Base-by-base conservation (phyloP, 2,797 vertebrate genomes). In the Podarcis lilfordi region DNA sequence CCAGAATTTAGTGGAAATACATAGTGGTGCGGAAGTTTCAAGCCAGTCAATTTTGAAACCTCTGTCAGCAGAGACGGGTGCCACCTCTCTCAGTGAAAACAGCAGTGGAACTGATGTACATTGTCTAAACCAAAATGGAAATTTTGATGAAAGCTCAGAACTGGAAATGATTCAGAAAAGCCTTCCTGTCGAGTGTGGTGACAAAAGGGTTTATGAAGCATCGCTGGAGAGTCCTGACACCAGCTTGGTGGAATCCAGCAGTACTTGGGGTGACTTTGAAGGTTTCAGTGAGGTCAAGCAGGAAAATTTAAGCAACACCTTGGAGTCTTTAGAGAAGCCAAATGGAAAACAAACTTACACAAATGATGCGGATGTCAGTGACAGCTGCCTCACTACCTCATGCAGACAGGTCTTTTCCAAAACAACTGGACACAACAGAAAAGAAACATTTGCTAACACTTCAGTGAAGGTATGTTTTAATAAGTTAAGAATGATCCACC, bases 261-360 rank as follows among this genome's bases (percentile, higher is more conserved):
- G 90, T 11, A 92, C 93, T n/a, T 97, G 97, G 97, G 96, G 97
- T 25, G 96, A 96, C 40, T 97, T 97, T 83, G 93, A 97, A 91
- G 91, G 94, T 79, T 97, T 97, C 80, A 61, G 2, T 27, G 97
- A 94, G n/a, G 92, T 89, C 40, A 40, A 87, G 71, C 27, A 86
- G 0, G 92, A 94, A 43, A 86, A 5, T 2, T 89, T 93, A 61
- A 69, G 6, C 59, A 82, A 82, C 21, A 15, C 72, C 10, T 32
- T 0, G 32, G 95, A 94, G 2, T n/a, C 80, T 86, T 76, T 19
- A 27, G 85, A 85, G 89, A 85, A 88, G 11, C 43, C 91, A 40
- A 2, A 82, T 29, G 90, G 81, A 8, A 27, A 15, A 25, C 13
- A 72, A 78, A 0, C 8, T 2, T 40, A 3, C 11, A 43, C 64